Percentiles rank a stretch among this genome's conserved stretches.
phyloP scores from a whole-genome alignment of 2,797 vertebrate species.

The Florisuga fusca region DNA sequence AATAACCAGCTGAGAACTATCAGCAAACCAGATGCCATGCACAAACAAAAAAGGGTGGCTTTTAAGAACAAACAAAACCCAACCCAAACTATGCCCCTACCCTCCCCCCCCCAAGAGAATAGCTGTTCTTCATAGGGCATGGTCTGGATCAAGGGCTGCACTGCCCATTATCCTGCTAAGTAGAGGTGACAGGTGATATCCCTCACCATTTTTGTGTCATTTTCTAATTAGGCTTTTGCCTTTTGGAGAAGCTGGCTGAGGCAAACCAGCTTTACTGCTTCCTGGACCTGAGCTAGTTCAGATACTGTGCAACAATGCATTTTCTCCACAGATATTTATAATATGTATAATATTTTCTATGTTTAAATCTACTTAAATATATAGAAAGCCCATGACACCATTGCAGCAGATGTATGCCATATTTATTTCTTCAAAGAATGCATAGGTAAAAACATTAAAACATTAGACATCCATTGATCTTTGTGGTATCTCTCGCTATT shows the following conservation, averaged over 20 bases:
- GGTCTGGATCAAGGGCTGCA: accelerated
- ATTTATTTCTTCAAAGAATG: background rate
- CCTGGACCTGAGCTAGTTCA: background rate
- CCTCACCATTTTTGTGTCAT: background rate
- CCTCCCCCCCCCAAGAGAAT: accelerated
- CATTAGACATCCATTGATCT: background rate
- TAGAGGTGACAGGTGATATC: background rate
- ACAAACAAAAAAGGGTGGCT: background rate
- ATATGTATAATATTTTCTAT: background rate
- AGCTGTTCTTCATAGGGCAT: background rate
- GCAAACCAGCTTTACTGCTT: background rate
- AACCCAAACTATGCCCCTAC: background rate
- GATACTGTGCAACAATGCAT: accelerated
- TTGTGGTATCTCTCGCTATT: background rate
- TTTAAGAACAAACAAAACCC: background rate
- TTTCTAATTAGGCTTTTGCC: background rate
- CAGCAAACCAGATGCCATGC: background rate
- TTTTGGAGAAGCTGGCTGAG: background rate
- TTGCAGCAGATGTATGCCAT: background rate
- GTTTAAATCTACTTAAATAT: background rate
- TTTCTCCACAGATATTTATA: background rate
- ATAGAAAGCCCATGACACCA: background rate
- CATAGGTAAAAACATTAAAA: background rate
- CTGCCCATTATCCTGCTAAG: background rate
- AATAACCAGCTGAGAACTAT: background rate